Evolutionary conservation across 2,888 invertebrate genomes (phyloP), one percentile per base, ranked within the genome.

Genomic region (Sepioteuthis lessoniana): DNA sequence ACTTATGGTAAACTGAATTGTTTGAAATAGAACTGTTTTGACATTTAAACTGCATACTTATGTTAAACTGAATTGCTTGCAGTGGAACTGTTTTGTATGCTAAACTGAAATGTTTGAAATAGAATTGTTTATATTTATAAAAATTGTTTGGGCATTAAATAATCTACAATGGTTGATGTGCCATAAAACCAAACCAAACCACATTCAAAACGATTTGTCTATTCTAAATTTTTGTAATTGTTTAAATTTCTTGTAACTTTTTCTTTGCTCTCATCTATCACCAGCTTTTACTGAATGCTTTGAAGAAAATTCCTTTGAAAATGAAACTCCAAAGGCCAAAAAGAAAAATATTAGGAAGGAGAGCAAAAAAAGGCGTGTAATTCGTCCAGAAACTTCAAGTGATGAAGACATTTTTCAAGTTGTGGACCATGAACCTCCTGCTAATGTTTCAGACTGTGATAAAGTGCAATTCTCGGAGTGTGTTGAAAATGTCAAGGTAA

Each of bases 361-460:
- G n/a, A n/a, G 2, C n/a, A 76, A 76, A 35, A 76, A 16, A 3
- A n/a, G n/a, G 16, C 76, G 76, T 35, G n/a, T 76, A 35, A 35
- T 76, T n/a, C 76, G 76, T 76, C 76, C 76, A 10, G 76, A 76
- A 76, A n/a, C 76, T 76, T 76, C 76, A n/a, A 76, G 76, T n/a
- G 76, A 76, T n/a, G 76, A 76, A n/a, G 76, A n/a, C n/a, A 76
- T n/a, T 76, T 35, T 35, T 10, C 3, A n/a, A 76, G 16, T 13
- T n/a, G 16, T 19, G 10, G 8, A 3, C 13, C 1, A 35, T 76
- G n/a, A 4, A 19, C 10, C n/a, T 25, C 0, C 28, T 3, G 31
- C 60, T 5, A 60, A 31, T 10, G 13, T n/a, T n/a, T n/a, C 19
- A n/a, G 19, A n/a, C n/a, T n/a, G n/a, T n/a, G 19, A 76, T 76